Evolutionary conservation across 2,888 invertebrate species (phyloP).

Genomic region (Tenthredo scrophulariae): DNA sequence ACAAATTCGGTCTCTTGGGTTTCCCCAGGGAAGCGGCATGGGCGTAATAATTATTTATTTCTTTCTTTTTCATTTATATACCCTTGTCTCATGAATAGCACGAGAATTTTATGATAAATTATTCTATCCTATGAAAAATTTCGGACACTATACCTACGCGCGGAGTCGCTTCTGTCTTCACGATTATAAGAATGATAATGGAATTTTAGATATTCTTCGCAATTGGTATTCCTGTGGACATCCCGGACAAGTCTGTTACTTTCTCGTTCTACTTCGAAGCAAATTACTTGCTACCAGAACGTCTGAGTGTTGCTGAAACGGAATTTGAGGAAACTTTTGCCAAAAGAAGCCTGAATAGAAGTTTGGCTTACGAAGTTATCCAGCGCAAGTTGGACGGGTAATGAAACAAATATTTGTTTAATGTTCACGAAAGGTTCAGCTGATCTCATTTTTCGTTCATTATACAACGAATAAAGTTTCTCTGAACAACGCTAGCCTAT

Average conservation of each 20-base stretch:
- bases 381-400: constrained; percentile 81
- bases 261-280: constrained; percentile 88
- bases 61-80: constrained; percentile 41
- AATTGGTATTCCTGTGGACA: constrained; percentile 85
- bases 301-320: constrained; percentile 75
- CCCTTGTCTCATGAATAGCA: constrained; percentile 31
- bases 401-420: constrained; percentile 61
- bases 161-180: neutral
- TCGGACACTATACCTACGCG: constrained; percentile 7
- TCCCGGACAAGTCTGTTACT: constrained; percentile 85
- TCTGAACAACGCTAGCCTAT: neutral
- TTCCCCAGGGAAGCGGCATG: constrained; percentile 72
- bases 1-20: constrained; percentile 73
- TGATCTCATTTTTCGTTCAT: constrained; percentile 5
- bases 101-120: constrained; percentile 39
- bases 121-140: constrained; percentile 37
- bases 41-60: constrained; percentile 68
- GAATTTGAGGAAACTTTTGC: constrained; percentile 59
- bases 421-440: constrained; percentile 25
- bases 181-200: constrained; percentile 32
- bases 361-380: constrained; percentile 80
- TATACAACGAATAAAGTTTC: constrained; percentile 23
- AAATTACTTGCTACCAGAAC: constrained; percentile 83
- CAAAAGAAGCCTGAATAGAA: constrained; percentile 79
- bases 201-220: constrained; percentile 84